phyloP scores from a whole-genome alignment of 2,113 vertebrate genomes.

The Pseudopodoces humilis region DNA sequence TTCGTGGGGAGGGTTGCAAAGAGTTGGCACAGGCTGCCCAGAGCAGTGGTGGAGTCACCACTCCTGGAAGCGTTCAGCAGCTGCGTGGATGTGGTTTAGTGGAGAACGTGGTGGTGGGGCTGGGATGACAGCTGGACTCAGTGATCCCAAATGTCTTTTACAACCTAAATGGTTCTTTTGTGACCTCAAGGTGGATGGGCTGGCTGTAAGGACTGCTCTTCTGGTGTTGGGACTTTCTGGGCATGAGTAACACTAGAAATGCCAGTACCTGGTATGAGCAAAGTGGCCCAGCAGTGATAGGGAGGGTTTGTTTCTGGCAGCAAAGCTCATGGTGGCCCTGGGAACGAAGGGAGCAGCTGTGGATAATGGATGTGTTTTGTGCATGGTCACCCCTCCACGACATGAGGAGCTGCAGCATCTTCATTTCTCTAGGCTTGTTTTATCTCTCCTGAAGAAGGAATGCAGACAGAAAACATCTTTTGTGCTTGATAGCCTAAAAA shows the following conservation, averaged over 20 bases:
- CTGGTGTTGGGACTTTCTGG: not conserved
- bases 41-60: not conserved
- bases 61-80: too few species aligned
- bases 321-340: not conserved
- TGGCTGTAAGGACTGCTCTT: not conserved
- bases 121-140: not conserved
- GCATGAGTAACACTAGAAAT: not conserved
- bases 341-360: not conserved
- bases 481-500: not conserved
- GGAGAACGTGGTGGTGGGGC: not conserved
- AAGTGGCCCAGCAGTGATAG: not conserved
- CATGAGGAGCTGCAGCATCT: not conserved
- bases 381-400: not conserved
- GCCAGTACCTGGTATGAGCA: not conserved
- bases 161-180: not conserved
- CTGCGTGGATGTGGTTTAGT: not conserved
- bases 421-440: not conserved
- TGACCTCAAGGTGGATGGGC: not conserved
- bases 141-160: not conserved
- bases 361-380: not conserved
- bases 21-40: not conserved
- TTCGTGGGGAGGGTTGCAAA: not conserved
- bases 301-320: not conserved
- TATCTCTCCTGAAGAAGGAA: not conserved
- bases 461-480: not conserved